These are phyloP conservation scores for Thecocarcelia acutangulata DNA, from an alignment of 2,888 invertebrate species.

Conservation along the genomic window DNA sequence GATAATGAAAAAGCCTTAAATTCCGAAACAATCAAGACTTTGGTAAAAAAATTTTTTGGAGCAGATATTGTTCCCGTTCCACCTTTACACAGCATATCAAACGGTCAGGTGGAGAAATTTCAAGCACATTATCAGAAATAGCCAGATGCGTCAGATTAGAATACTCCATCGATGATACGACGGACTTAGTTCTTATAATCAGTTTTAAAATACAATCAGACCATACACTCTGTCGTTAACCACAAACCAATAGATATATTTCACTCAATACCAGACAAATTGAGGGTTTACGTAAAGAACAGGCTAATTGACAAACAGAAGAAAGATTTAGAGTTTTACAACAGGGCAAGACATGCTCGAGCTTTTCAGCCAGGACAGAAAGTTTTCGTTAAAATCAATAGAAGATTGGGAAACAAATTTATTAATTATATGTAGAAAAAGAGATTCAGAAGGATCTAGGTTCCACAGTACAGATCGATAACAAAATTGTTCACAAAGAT, in stretches of 20 bases:
- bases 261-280: background rate
- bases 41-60: too few species aligned
- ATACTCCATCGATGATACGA: constrained; percentile 27
- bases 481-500: too few species aligned
- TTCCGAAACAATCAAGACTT: too few species aligned
- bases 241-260: too few species aligned
- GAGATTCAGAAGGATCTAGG: too few species aligned
- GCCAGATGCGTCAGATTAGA: too few species aligned
- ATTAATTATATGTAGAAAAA: constrained; percentile 1
- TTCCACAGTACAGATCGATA: constrained; percentile 18
- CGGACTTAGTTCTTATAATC: constrained; percentile 46
- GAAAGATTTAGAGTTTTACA: constrained; percentile 23
- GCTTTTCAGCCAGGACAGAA: constrained; percentile 27
- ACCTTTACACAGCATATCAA: too few species aligned
- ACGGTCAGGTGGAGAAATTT: too few species aligned
- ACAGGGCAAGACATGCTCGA: background rate
- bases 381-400: constrained; percentile 39
- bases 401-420: constrained; percentile 1
- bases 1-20: too few species aligned
- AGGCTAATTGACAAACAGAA: constrained; percentile 22
- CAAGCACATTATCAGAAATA: too few species aligned
- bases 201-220: constrained; percentile 58
- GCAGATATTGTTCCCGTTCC: too few species aligned
- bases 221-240: too few species aligned
- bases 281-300: background rate